Evolutionary conservation across 2,797 vertebrate species (phyloP), one percentile per base, ranked within the genome.

Genomic region (Chrosomus eos): DNA sequence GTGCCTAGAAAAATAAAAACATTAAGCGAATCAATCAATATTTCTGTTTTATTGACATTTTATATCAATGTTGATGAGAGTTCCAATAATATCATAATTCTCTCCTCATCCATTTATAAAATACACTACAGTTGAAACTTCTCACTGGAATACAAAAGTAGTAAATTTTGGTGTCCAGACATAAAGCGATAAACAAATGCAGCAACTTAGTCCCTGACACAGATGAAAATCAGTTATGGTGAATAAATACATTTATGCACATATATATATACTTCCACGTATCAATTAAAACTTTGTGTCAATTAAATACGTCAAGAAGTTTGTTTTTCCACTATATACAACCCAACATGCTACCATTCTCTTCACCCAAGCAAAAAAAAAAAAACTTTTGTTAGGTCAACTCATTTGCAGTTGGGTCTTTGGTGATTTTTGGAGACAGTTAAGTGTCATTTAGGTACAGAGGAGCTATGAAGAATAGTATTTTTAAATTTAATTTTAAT

Each of bases 191-290:
- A 92, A 45, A 94, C 93, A 94, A 92, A 95, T 58, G 83, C 88
- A 90, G 92, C 89, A 94, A 94, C 94, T 92, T 95, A 95, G 93
- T 95, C 86, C 91, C 76, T 92, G 92, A 93, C 90, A 91, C 90
- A 92, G 88, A 92, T 90, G 73, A 91, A 94, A 93, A 91, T 91
- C 88, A 90, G 93, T 90, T 90, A 90, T 92, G 88, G 90, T 91
- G 92, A 94, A 93, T 92, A 92, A 92, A 94, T 86, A 82, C 80
- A 91, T 92, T 87, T 93, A 93, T 93, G 91, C 91, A 92, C 89
- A 90, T 87, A 94, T 94, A 90, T 87, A 94, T 94, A 95, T 94
- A 95, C 95, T 94, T 94, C 92, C 90, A 93, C 92, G 87, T 93
- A 88, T 92, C 89, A 91, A 64, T 93, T 92, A 93, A 91, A 95